A percentile compares a stretch with the other conserved stretches of the same genome.
These are phyloP conservation scores for Heliconius charithonia DNA, from an alignment of 2,888 invertebrate genomes.

Conservation along the genomic window DNA sequence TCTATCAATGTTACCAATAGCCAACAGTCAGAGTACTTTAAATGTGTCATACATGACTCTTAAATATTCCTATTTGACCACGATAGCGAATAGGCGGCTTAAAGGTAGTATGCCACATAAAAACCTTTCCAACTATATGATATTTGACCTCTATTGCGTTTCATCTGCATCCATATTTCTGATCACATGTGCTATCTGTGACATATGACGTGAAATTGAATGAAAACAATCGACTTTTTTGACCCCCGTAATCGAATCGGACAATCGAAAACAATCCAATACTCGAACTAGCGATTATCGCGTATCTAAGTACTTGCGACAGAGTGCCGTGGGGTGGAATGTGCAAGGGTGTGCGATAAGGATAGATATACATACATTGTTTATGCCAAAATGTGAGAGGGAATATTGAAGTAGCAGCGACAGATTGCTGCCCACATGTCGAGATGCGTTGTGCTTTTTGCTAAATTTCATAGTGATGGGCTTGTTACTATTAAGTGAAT, in stretches of 20 bases:
- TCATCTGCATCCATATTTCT: background rate
- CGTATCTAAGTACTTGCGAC: conserved; percentile 77
- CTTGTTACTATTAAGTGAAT: conserved; percentile 12
- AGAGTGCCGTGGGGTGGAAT: conserved; percentile 55
- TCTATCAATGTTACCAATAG: no score
- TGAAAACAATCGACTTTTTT: conserved; percentile 56
- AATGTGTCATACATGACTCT: no score
- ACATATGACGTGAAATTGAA: conserved; percentile 47
- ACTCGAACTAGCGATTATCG: conserved; percentile 73
- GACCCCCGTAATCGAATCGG: conserved; percentile 69
- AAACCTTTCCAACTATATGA: background rate
- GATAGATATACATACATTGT: conserved; percentile 44
- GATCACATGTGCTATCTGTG: conserved; percentile 41
- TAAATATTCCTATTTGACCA: no score
- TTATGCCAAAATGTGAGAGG: conserved; percentile 54
- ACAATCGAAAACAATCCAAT: conserved; percentile 75
- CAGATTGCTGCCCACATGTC: conserved; percentile 83
- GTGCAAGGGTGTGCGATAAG: conserved; percentile 57
- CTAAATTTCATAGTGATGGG: conserved; percentile 58
- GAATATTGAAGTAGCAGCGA: conserved; percentile 73
- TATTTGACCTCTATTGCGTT: background rate
- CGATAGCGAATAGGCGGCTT: no score
- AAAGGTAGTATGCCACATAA: no score
- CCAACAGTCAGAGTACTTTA: no score
- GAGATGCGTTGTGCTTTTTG: conserved; percentile 81